phyloP scores from a whole-genome alignment of 2,797 vertebrate genomes.

The Pygocentrus nattereri region DNA sequence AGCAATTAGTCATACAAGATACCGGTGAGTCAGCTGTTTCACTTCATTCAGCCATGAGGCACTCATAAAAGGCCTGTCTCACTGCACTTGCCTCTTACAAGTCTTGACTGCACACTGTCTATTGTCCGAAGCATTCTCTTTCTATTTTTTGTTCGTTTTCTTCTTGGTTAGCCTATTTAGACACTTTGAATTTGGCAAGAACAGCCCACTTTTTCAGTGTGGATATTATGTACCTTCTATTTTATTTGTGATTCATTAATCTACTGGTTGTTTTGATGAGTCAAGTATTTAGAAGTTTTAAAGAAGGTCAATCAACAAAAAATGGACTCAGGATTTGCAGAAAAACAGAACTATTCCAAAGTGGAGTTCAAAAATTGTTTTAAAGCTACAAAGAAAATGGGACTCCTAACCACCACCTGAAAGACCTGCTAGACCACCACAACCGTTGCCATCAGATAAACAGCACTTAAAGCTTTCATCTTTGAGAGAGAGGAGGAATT shows the following conservation, averaged over 20 bases:
- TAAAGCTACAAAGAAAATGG: too few species aligned
- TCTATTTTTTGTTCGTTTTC: neutral
- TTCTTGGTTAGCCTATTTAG: neutral
- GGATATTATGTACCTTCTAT: neutral
- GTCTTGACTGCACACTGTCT: constrained; percentile 20
- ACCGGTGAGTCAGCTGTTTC: constrained; percentile 30
- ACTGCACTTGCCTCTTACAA: neutral
- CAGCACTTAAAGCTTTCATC: too few species aligned
- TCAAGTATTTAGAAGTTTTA: too few species aligned
- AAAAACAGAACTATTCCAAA: too few species aligned
- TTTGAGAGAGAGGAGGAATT: too few species aligned
- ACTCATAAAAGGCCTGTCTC: constrained; percentile 19
- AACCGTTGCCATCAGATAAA: too few species aligned
- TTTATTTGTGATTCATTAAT: neutral
- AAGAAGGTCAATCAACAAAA: too few species aligned
- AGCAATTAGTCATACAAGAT: constrained; percentile 41
- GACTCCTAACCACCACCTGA: too few species aligned
- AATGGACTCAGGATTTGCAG: too few species aligned
- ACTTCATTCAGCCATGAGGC: constrained; percentile 29
- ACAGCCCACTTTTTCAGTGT: neutral
- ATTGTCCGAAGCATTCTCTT: neutral
- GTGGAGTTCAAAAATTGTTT: too few species aligned
- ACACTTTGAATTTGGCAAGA: neutral
- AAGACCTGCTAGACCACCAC: too few species aligned
- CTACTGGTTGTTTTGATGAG: too few species aligned